Evolutionary conservation across 2,888 invertebrate genomes (phyloP).

Genomic region (Chydorus sphaericus): DNA sequence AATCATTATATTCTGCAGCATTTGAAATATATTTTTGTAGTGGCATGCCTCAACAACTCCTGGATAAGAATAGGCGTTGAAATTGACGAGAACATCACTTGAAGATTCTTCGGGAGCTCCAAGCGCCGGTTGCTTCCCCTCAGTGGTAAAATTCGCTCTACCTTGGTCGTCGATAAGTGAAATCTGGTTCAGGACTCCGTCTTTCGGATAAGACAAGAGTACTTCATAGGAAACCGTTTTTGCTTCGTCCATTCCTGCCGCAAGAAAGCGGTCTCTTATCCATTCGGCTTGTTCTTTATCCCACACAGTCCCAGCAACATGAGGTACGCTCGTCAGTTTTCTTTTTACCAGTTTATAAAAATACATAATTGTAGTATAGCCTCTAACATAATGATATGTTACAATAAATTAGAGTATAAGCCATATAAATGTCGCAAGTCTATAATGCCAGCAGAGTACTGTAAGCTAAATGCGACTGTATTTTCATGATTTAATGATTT

Average conservation of each 20-base stretch:
- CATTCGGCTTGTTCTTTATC: constrained; percentile 23
- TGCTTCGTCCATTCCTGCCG: constrained; percentile 23
- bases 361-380: too few relatives aligned
- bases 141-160: constrained; percentile 13
- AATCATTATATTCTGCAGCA: neutral
- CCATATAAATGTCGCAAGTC: too few relatives aligned
- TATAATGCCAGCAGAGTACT: too few relatives aligned
- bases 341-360: too few relatives aligned
- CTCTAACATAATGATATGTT: too few relatives aligned
- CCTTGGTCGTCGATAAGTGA: constrained; percentile 15
- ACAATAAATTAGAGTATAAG: too few relatives aligned
- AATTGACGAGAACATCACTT: constrained; percentile 11
- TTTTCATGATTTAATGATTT: too few relatives aligned
- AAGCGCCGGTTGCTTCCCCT: constrained; percentile 1
- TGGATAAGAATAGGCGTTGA: constrained; percentile 21
- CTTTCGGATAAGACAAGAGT: constrained; percentile 25
- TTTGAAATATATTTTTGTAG: neutral
- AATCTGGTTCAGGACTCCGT: constrained; percentile 17
- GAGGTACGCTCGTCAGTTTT: constrained; percentile 19
- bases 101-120: neutral
- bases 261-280: constrained; percentile 23
- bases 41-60: neutral
- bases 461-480: too few relatives aligned
- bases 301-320: constrained; percentile 25
- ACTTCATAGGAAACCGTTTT: constrained; percentile 24